A percentile compares a stretch with the other conserved stretches of the same genome.
Evolutionary conservation across 2,888 invertebrate genomes (phyloP).

Genomic region (Anoplius nigerrimus): DNA sequence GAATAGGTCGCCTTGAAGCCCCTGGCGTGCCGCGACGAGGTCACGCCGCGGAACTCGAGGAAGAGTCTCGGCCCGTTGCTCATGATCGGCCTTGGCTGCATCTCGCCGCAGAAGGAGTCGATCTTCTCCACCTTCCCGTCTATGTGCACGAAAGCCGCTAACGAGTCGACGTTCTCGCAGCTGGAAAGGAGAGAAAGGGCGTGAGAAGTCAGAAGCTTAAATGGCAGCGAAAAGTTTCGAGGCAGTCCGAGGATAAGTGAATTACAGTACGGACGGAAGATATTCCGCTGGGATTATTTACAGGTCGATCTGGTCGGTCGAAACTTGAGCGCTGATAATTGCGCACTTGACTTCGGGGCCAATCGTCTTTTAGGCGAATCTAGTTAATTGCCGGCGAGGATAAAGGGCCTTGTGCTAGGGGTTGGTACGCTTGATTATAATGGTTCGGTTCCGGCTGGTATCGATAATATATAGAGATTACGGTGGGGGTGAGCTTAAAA

Average conservation of each 20-base stretch:
- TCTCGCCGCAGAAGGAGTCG: conserved; percentile 90
- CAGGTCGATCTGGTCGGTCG: no score
- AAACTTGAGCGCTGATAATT: no score
- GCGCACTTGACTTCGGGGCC: no score
- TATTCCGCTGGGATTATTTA: no score
- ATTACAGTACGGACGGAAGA: no score
- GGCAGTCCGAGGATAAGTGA: not conserved
- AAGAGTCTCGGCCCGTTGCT: conserved; percentile 91
- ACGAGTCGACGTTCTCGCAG: conserved; percentile 86
- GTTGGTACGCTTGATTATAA: no score
- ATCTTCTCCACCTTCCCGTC: conserved; percentile 90
- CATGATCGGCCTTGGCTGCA: conserved; percentile 91
- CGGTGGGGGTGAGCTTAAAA: no score
- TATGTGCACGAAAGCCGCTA: conserved; percentile 88
- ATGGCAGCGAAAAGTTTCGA: not conserved
- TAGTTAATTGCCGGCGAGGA: no score
- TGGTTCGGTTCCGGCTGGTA: no score
- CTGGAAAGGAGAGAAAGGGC: conserved; percentile 76
- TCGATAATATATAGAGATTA: no score
- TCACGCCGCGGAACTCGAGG: conserved; percentile 88
- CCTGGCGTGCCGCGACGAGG: conserved; percentile 86
- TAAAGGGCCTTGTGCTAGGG: no score
- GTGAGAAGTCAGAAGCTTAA: not conserved
- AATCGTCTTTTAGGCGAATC: no score
- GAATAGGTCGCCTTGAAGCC: conserved; percentile 93